phyloP scores from a whole-genome alignment of 2,888 invertebrate species.

The Nowickia ferox region DNA sequence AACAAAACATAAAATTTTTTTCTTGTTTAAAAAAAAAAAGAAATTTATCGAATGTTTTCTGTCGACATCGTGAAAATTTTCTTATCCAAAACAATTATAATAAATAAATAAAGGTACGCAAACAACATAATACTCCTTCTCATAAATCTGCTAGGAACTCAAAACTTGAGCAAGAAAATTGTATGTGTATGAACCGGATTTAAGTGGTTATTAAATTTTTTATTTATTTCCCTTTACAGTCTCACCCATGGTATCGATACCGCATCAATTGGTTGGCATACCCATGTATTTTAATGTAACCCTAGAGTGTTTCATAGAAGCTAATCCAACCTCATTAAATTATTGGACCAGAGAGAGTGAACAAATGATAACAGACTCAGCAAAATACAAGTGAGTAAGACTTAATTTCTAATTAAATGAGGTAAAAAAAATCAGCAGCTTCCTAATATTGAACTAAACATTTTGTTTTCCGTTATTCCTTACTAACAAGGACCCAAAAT shows the following conservation, averaged over 20 bases:
- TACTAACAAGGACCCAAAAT: too few species aligned
- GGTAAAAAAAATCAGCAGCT: neutral
- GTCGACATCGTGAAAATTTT: too few species aligned
- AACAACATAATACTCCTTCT: too few species aligned
- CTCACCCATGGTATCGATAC: slow-evolving; percentile 96
- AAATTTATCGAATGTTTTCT: too few species aligned
- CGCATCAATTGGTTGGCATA: slow-evolving; percentile 94
- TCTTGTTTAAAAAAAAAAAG: too few species aligned
- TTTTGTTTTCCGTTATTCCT: neutral
- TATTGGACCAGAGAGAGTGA: slow-evolving; percentile 95
- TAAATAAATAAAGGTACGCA: too few species aligned
- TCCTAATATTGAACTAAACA: neutral
- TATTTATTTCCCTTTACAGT: slow-evolving; percentile 84
- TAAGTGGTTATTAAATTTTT: neutral
- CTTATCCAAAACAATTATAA: too few species aligned
- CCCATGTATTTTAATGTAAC: slow-evolving; percentile 92
- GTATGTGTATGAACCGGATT: neutral
- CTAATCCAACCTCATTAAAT: slow-evolving; percentile 94
- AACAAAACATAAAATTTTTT: too few species aligned
- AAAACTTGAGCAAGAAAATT: neutral
- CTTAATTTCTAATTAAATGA: neutral
- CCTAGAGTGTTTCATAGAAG: slow-evolving; percentile 94
- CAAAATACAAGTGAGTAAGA: slow-evolving; percentile 87
- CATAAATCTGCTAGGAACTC: too few species aligned
- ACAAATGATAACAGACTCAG: slow-evolving; percentile 93